These are phyloP conservation scores for Argyresthia goedartella DNA, from an alignment of 2,888 invertebrate genomes.

Conservation along the genomic window DNA sequence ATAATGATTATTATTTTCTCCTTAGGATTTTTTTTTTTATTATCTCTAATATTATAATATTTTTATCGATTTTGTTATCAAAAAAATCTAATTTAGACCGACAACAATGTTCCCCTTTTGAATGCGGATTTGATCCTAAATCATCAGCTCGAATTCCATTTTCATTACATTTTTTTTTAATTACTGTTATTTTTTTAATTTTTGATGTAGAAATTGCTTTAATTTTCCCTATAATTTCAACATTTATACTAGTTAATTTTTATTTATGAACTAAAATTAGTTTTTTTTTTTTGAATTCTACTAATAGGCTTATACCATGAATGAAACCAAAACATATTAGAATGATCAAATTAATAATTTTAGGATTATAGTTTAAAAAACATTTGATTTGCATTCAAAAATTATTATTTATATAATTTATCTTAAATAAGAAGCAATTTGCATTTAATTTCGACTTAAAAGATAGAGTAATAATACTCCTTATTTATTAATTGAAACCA, in stretches of 20 bases:
- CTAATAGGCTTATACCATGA: slow-evolving; percentile 51
- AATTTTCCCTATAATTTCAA: slow-evolving; percentile 70
- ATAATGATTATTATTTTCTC: slow-evolving; percentile 59
- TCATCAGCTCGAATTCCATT: slow-evolving; percentile 45
- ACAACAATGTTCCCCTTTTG: slow-evolving; percentile 76
- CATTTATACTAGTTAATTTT: slow-evolving; percentile 36
- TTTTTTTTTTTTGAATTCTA: slow-evolving; percentile 65
- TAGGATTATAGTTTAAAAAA: slow-evolving; percentile 54
- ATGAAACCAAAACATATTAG: slow-evolving; percentile 55
- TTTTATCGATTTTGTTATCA: slow-evolving; percentile 57
- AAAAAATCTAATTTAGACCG: slow-evolving; percentile 72
- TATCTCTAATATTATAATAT: slow-evolving; percentile 59
- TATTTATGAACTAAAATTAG: slow-evolving; percentile 34
- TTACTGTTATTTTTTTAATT: slow-evolving; percentile 78
- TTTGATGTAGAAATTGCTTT: slow-evolving; percentile 80
- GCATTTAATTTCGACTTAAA: slow-evolving; percentile 62
- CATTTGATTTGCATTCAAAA: slow-evolving; percentile 54
- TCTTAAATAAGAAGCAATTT: slow-evolving; percentile 71
- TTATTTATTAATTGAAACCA: slow-evolving; percentile 71
- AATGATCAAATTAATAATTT: slow-evolving; percentile 36
- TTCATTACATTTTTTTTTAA: slow-evolving; percentile 72
- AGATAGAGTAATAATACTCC: slow-evolving; percentile 52
- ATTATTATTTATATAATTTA: slow-evolving; percentile 39
- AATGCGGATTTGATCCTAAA: slow-evolving; percentile 57
- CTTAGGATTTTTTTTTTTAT: slow-evolving; percentile 39